Evolutionary conservation across 2,797 vertebrate genomes (phyloP).

Genomic region (Lepus oiostolus): DNA sequence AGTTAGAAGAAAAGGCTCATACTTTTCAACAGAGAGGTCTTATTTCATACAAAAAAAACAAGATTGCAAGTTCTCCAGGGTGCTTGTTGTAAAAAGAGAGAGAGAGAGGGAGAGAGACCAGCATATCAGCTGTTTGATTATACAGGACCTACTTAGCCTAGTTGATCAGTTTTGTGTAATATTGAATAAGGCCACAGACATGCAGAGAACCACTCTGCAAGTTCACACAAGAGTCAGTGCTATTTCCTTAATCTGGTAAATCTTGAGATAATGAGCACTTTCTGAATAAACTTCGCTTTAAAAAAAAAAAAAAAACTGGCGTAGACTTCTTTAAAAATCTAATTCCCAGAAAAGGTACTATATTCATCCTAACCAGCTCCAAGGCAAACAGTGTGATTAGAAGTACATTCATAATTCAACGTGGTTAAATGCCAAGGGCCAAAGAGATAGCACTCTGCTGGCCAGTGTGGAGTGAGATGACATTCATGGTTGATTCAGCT

Average conservation of each 20-base stretch:
- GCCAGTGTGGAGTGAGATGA: conserved; percentile 84
- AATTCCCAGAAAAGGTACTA: conserved; percentile 79
- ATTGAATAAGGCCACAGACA: conserved; percentile 80
- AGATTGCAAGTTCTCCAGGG: conserved; percentile 45
- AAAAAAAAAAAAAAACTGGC: conserved; percentile 77
- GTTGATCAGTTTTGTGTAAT: conserved; percentile 79
- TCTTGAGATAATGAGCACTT: conserved; percentile 75
- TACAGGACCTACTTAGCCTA: conserved; percentile 29
- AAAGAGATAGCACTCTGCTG: conserved; percentile 78
- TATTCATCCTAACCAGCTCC: conserved; percentile 86
- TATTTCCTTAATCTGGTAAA: conserved; percentile 78
- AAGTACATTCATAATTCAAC: conserved; percentile 90
- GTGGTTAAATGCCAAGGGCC: conserved; percentile 88
- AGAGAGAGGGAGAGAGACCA: neutral
- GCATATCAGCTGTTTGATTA: conserved; percentile 77
- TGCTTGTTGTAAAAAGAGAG: conserved; percentile 58
- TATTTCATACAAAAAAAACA: conserved; percentile 29
- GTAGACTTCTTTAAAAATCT: conserved; percentile 82
- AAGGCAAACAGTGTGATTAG: conserved; percentile 88
- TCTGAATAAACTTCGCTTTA: conserved; percentile 81
- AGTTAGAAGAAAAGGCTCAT: conserved; percentile 24
- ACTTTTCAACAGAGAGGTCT: conserved; percentile 50
- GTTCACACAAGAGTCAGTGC: conserved; percentile 71
- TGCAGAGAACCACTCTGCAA: conserved; percentile 57
- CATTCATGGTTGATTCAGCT: conserved; percentile 89